Base-by-base conservation (phyloP, 2,113 vertebrate species). In the Varanus komodoensis region DNA sequence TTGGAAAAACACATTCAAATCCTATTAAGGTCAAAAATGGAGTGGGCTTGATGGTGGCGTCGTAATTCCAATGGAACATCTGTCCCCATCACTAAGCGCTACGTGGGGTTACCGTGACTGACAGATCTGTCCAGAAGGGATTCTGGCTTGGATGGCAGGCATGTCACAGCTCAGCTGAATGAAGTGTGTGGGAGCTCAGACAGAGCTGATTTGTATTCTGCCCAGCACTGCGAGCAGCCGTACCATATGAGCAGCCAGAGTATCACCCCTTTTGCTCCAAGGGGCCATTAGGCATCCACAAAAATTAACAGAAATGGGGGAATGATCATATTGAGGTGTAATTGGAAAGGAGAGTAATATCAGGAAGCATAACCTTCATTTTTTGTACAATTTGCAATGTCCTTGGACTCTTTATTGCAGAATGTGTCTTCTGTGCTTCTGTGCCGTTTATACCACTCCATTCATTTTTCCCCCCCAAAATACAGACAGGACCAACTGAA, bases 121-220 rank as follows among this genome's bases (percentile, higher is more conserved):
- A n/a, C 92, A 95, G 79, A 80, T 93, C 48, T 79, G 67, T 91
- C 93, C 94, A 92, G 87, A 80, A 92, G 64, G 64, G 80, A 89
- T 44, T 89, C n/a, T 1, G 44, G 69, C 17, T 52, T 6, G 77
- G 83, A 91, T 87, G 89, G 89, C n/a, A 75, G 61, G 77, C 88
- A 84, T 23, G 3, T 81, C 75, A 83, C 91, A 87, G 68, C 89
- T 88, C 79, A 88, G 5, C 81, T 94, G 92, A 86, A 94, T 87
- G 84, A 93, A 84, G 89, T 88, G 11, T 54, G 6, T 57, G 34
- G 77, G 57, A 92, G 88, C 80, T 78, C 87, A 19, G 2, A 1
- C 69, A 23, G 50, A 57, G 54, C 89, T 92, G 84, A 88, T 82
- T 69, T 6, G 61, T 79, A 29, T 71, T 92, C 57, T 73, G 0